Percentiles rank a stretch among this genome's conserved stretches.
These are phyloP conservation scores for Hypolimnas misippus DNA, from an alignment of 2,888 invertebrate species.

Conservation along the genomic window DNA sequence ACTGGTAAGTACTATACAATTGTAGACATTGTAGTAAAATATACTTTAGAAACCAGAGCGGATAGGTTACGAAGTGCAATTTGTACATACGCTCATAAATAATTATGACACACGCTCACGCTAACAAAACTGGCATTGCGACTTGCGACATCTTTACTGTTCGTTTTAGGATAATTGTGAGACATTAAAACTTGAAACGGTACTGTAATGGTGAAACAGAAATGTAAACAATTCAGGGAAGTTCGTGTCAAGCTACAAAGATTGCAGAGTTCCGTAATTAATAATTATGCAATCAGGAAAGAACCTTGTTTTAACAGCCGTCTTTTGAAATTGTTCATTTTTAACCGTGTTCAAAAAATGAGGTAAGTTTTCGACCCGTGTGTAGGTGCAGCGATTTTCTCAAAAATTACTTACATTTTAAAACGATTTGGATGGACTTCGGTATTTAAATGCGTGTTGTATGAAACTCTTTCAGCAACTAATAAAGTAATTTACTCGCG, in stretches of 20 bases:
- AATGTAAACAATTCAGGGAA: background rate
- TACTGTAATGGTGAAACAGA: background rate
- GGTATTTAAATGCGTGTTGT: too few relatives aligned
- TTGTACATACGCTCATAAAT: constrained; percentile 14
- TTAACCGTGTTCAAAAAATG: too few relatives aligned
- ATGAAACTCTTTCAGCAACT: too few relatives aligned
- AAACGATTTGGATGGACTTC: too few relatives aligned
- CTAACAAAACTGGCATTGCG: background rate
- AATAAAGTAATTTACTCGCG: too few relatives aligned
- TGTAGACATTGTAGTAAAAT: background rate
- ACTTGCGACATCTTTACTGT: constrained; percentile 11
- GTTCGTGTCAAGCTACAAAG: background rate
- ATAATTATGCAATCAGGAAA: background rate
- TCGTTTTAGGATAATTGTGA: background rate
- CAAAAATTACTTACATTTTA: too few relatives aligned
- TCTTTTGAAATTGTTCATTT: too few relatives aligned
- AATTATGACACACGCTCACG: constrained; percentile 26
- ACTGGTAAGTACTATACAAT: background rate
- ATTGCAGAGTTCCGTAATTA: constrained; percentile 4
- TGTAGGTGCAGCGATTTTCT: too few relatives aligned
- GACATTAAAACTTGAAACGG: background rate
- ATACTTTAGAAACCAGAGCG: constrained; percentile 20
- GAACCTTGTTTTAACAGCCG: background rate
- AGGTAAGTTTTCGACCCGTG: too few relatives aligned
- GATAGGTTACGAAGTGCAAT: constrained; percentile 21